Evolutionary conservation across 35 echinoderm and acorn worm species (phyloP), one percentile per base, ranked within the genome.

Genomic region (Apostichopus californicus): DNA sequence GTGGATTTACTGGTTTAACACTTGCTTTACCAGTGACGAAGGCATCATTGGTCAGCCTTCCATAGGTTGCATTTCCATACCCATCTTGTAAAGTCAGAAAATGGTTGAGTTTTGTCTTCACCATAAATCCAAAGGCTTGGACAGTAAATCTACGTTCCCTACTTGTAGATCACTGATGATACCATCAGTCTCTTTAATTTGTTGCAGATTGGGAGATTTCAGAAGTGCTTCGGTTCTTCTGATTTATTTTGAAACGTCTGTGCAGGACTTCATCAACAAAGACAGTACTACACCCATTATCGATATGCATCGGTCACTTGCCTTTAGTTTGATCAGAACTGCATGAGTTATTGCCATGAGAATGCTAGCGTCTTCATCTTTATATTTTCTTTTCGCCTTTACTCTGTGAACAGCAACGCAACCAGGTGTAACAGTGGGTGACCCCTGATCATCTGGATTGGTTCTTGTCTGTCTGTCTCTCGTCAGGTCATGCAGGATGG

Each of bases 101-200:
- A 46, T 93, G 61, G 54, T 97, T 87, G 18, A 97, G 34, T 54
- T 93, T 81, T 9, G 25, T 79, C 1, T 65, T 90, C 34, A 26
- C 80, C 79, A 87, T 82, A n/a, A 87, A 28, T 5, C 91, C 80
- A 91, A 97, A 97, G 5, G 77, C 10, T 26, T 28, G 53, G 92
- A 92, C 28, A 75, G 91, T 0, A 87, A 58, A 52, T 94, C 79
- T n/a, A 94, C 72, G 1, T 75, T 73, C 25, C 86, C 64, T 55
- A 90, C 78, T 82, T 90, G 77, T 12, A 90, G 54, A 4, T 66
- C 78, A 72, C 78, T 81, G 10, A 55, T 1, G 1, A 78, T 21
- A 4, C 78, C 56, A 78, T 87, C 53, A 70, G 82, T 93, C 4
- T 57, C 0, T 3, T 52, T 0, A 28, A 93, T 55, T 22, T 65